Base-by-base conservation (phyloP, 1,140 invertebrate genomes). In the Cotesia vestalis region DNA sequence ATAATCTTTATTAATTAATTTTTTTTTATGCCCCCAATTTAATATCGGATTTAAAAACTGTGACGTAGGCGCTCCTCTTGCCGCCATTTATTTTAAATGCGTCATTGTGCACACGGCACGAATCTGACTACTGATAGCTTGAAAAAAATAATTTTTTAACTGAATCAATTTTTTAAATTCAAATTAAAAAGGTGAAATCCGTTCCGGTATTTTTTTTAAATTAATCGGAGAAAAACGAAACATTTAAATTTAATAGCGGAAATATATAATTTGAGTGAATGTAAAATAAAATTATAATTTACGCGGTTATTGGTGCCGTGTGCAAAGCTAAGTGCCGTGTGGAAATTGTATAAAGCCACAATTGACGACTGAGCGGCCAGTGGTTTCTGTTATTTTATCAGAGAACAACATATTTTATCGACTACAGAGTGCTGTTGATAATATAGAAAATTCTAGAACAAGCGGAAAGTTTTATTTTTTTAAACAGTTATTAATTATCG, bases 271-370 rank as follows among this genome's bases (percentile, higher is more conserved):
- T 55, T 38, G 12, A 11, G 17, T 11, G 20, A 62, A 63, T 40
- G 66, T 62, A 27, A n/a, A 66, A 61, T 4, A 66, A 20, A 36
- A 52, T 35, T 51, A 52, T 52, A 57, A 66, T 71, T 60, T 71
- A 55, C 52, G 68, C 64, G 66, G 53, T 46, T 8, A 61, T 73
- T 75, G 68, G 76, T 73, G 46, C 38, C 76, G 73, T 69, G 76
- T 69, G 76, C 76, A 75, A 72, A 66, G 3, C 12, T 51, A 57
- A 14, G 72, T 60, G 72, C 51, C 69, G 62, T 46, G 71, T 57
- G 69, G 62, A 73, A 73, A 69, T 52, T 77, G 66, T 77, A 75
- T 75, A 75, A 75, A 73, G 60, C 67, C 36, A 35, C 51, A 68
- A 73, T 71, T 51, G 68, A 69, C 11, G 52, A 62, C 63, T 71